These are phyloP conservation scores for Acomys russatus DNA, from an alignment of 2,797 vertebrate species.

Conservation along the genomic window DNA sequence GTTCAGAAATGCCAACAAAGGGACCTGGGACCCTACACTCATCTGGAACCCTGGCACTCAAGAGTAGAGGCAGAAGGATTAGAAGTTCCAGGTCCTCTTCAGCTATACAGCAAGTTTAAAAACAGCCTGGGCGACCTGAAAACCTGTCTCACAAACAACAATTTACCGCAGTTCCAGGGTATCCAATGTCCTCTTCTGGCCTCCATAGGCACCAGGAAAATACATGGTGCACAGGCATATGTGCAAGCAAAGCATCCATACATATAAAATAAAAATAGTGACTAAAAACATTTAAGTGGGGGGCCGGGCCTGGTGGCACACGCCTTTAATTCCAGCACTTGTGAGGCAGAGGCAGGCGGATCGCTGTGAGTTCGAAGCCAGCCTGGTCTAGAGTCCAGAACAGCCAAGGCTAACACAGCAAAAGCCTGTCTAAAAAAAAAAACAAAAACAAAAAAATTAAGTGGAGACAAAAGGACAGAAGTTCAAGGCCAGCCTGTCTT, in stretches of 20 bases:
- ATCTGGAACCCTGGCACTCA: neutral
- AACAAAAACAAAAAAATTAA: no score
- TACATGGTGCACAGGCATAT: neutral
- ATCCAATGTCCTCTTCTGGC: neutral
- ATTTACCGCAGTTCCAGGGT: neutral
- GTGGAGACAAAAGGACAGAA: no score
- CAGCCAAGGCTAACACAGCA: no score
- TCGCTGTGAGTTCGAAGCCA: no score
- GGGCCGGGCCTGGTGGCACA: no score
- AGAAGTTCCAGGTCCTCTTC: neutral
- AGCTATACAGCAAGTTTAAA: neutral
- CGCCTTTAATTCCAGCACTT: no score
- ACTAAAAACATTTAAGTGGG: no score
- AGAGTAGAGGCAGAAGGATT: neutral
- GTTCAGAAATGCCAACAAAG: neutral
- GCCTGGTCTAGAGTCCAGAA: no score
- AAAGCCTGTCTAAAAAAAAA: no score
- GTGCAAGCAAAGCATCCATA: neutral
- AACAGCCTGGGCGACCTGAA: neutral
- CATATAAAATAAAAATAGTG: neutral
- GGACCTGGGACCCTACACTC: neutral
- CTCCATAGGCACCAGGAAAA: neutral
- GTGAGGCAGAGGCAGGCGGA: no score
- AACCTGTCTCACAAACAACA: neutral
- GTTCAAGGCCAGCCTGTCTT: neutral